Evolutionary conservation across 92 coral and sea anemone genomes (phyloP), one percentile per base, ranked within the genome.

Genomic region (Porites evermanni): DNA sequence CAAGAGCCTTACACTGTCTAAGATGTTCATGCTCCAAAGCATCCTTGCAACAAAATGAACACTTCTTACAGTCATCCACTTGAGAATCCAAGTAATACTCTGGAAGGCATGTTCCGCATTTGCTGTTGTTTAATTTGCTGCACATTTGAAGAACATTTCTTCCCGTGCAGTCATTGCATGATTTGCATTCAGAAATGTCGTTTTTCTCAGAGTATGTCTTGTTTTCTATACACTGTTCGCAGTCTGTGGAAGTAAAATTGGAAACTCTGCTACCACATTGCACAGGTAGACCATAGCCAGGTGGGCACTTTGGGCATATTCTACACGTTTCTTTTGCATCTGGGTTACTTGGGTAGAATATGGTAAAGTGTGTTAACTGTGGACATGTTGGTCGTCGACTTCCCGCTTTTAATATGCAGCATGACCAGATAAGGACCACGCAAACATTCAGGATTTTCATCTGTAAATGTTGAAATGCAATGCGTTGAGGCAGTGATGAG

Each of bases 81-180:
- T 50, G 2, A 23, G 10, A 2, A 16, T 32, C 50, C 9, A 50
- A 52, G 11, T 24, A 80, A 24, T 66, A 16, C n/a, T 73, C 47
- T 20, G 67, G 18, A 12, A 47, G 74, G 53, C 84, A 80, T 1
- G 29, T 67, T 2, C 84, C 84, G 52, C 84, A 80, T 14, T 51
- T 67, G 64, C 74, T 26, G 23, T 80, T 67, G 50, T 61, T 19
- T 8, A 12, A 4, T 12, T 52, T 18, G 7, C 75, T 47, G 60
- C 84, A 80, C 1, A 20, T 21, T 60, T 52, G 74, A 2, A 54
- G 3, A 1, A 69, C 17, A 51, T 80, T 26, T 64, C 53, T 50
- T 19, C 20, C 53, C 11, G 53, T 75, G 29, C 84, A 80, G 1
- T n/a, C 44, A 20, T 69, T 11, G 4, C 84, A 80, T 0, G 84